phyloP scores from a whole-genome alignment of 23 tunicate genomes.

The Phallusia fumigata region DNA sequence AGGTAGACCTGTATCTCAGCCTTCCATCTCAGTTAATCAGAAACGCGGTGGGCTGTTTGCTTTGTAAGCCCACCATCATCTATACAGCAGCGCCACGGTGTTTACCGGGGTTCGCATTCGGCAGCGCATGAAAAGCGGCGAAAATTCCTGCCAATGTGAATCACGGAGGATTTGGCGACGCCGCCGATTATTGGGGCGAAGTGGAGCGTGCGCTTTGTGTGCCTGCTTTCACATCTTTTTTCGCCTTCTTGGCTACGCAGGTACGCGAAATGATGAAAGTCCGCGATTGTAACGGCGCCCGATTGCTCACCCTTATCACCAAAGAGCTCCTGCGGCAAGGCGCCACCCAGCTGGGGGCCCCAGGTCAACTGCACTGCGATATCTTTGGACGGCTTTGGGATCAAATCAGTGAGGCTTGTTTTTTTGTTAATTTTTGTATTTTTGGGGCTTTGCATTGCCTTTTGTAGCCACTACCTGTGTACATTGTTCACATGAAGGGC shows the following conservation, averaged over 20 bases:
- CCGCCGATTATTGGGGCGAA: not conserved
- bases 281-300: conserved; percentile 66
- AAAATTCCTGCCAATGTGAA: not conserved
- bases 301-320: conserved; percentile 64
- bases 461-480: not conserved
- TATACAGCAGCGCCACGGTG: no score
- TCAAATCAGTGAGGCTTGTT: conserved; percentile 45
- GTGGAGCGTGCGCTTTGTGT: conserved; percentile 2
- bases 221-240: no score
- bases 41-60: no score
- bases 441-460: not conserved
- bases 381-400: conserved; percentile 68
- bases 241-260: conserved; percentile 2
- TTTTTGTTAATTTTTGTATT: not conserved
- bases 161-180: not conserved
- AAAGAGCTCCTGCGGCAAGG: conserved; percentile 50
- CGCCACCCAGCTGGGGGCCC: conserved; percentile 5
- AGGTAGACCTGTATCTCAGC: no score
- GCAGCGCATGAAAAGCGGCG: no score
- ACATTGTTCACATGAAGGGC: no score
- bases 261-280: conserved; percentile 71
- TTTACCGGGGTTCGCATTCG: no score
- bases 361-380: conserved; percentile 1
- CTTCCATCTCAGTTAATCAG: no score
- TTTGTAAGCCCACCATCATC: no score